Conservation (phyloP, 2,888 invertebrate species). For the Pycnomerus fuliginosus region DNA sequence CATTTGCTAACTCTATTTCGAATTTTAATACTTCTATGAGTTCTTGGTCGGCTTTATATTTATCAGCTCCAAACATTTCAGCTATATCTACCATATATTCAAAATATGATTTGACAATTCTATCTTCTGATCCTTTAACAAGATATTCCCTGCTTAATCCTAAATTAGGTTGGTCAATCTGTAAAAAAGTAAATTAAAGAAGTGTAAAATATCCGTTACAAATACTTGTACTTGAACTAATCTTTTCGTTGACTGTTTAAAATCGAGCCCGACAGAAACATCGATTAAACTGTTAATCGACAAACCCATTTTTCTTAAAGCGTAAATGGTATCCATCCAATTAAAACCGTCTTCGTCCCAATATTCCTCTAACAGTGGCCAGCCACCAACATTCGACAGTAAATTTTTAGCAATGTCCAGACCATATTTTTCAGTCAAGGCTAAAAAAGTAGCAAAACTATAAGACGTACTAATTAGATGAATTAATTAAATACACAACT, state of each 20-base stretch:
- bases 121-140: conserved; percentile 72
- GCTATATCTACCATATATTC: conserved; percentile 38
- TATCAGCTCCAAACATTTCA: conserved; percentile 35
- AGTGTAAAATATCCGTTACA: background rate
- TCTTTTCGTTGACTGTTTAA: conserved; percentile 28
- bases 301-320: conserved; percentile 26
- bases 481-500: too few relatives aligned
- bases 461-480: too few relatives aligned
- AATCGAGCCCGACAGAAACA: conserved; percentile 28
- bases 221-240: conserved; percentile 27
- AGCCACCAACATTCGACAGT: conserved; percentile 78
- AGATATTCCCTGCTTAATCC: conserved; percentile 79
- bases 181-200: conserved; percentile 24
- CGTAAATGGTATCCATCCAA: conserved; percentile 22
- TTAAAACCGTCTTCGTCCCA: conserved; percentile 39
- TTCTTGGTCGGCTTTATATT: conserved; percentile 27
- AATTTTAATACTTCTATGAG: conserved; percentile 31
- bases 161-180: conserved; percentile 80
- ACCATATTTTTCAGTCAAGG: conserved; percentile 77
- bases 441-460: conserved; percentile 16
- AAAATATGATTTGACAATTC: conserved; percentile 76
- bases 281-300: conserved; percentile 27
- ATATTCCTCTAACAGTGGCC: conserved; percentile 76
- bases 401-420: conserved; percentile 70
- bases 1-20: conserved; percentile 35